Conservation (phyloP, 2,888 invertebrate species). For the Drosophila prolongata region DNA sequence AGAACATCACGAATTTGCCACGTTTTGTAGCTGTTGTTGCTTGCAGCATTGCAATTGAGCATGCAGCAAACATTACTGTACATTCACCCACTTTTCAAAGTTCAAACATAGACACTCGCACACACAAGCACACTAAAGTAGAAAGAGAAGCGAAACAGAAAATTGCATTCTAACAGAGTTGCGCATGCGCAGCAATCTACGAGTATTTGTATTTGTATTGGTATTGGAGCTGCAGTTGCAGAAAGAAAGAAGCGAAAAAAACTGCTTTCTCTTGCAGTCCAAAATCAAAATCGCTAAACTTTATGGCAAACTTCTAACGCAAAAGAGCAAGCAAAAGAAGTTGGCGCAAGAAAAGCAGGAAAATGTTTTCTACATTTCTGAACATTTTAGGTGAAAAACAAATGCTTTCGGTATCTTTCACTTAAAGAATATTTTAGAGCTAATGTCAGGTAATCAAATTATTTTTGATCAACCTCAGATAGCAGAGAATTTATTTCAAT, state of each 20-base stretch:
- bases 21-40: slow-evolving; percentile 45
- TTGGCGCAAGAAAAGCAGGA: background rate
- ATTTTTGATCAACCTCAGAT: too few species aligned
- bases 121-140: slow-evolving; percentile 45
- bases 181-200: slow-evolving; percentile 66
- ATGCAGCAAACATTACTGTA: slow-evolving; percentile 84
- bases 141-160: slow-evolving; percentile 68
- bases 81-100: slow-evolving; percentile 84
- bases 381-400: background rate
- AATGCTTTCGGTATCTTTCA: background rate
- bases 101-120: slow-evolving; percentile 67
- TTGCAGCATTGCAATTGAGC: slow-evolving; percentile 51
- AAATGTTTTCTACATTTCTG: background rate
- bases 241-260: slow-evolving; percentile 60
- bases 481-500: too few species aligned
- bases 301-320: slow-evolving; percentile 62
- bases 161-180: slow-evolving; percentile 72
- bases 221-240: slow-evolving; percentile 58
- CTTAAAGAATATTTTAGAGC: background rate
- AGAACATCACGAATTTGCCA: slow-evolving; percentile 75
- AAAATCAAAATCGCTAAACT: slow-evolving; percentile 66
- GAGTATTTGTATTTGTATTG: slow-evolving; percentile 46
- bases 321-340: slow-evolving; percentile 23
- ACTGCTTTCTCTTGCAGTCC: slow-evolving; percentile 78
- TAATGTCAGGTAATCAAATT: too few species aligned